Evolutionary conservation across 2,797 vertebrate genomes (phyloP).

Genomic region (Liasis olivaceus): DNA sequence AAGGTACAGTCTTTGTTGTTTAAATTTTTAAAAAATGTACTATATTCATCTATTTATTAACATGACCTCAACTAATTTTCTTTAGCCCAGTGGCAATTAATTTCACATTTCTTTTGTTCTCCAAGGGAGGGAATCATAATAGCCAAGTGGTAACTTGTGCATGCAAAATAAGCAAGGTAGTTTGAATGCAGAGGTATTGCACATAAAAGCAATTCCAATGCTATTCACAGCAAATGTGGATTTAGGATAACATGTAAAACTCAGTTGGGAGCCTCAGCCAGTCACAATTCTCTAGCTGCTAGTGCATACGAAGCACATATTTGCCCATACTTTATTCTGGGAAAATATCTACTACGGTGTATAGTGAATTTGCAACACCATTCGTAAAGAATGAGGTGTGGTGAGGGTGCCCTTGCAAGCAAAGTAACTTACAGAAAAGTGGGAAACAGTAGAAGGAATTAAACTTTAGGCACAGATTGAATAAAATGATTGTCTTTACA

Average conservation of each 20-base stretch:
- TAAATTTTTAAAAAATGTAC: not conserved
- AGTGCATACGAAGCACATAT: not conserved
- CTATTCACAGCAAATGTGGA: not conserved
- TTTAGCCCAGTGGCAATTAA: not conserved
- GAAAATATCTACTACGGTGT: not conserved
- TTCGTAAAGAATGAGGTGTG: not conserved
- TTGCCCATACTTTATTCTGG: not conserved
- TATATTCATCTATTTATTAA: not conserved
- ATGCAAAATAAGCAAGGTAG: not conserved
- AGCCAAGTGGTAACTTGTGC: not conserved
- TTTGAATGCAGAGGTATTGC: not conserved
- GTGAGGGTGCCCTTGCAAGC: not conserved
- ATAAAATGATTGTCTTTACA: not conserved
- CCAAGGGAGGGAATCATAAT: not conserved
- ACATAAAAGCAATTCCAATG: not conserved
- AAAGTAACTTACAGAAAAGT: not conserved
- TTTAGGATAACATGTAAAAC: not conserved
- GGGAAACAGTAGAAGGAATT: too few relatives aligned
- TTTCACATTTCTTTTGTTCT: not conserved
- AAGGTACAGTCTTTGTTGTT: slow-evolving; percentile 57
- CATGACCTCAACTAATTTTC: not conserved
- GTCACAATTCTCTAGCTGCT: not conserved
- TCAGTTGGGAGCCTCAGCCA: not conserved
- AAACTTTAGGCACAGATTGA: not conserved
- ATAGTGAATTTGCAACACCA: not conserved